Base-by-base conservation (phyloP, 2,888 invertebrate genomes). In the Synanthedon myopaeformis region DNA sequence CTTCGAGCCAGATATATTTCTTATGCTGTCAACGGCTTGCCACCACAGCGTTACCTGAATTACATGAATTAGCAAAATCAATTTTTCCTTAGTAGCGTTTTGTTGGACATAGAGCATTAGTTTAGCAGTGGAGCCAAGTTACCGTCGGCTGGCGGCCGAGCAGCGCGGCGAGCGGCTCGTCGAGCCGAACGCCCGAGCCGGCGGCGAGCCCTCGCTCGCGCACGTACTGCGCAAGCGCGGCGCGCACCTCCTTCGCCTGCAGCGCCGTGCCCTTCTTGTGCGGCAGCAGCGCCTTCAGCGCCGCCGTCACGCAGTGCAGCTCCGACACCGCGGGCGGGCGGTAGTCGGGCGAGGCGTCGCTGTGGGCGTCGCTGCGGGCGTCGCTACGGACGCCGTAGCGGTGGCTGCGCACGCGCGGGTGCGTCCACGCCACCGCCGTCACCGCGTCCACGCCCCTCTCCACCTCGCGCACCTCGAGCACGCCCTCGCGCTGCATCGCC, bases 381-480 rank as follows among this genome's bases (percentile, higher is more conserved):
- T 13, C 13, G 45, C n/a, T 42, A 41, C 64, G 59, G 17, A 41
- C 52, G 23, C 61, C 54, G 53, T n/a, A n/a, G n/a, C 54, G 57
- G 70, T 75, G 79, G 52, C 61, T 57, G 49, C 75, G 69, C 56
- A 92, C 68, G 42, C 85, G 80, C 52, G 90, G 89, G 81, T 94
- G 93, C 51, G 88, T 80, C 52, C 83, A 70, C 68, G 92, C 89
- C 17, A 95, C 84, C 0, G 89, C 88, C 51, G 90, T 88, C 55
- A 97, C 91, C 57, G 93, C 94, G 70, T 94, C 93, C 48, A 97
- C 94, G 28, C 97, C 97, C 74, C 93, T 94, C 42, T 92, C 91
- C 57, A 91, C 74, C 76, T 92, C 92, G 51, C 90, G 89, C 42
- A 92, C 87, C 49, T 89, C 88, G 23, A 93, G 73, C 56, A 92